Evolutionary conservation across 2,888 invertebrate species (phyloP).

Genomic region (Volucella zonaria): DNA sequence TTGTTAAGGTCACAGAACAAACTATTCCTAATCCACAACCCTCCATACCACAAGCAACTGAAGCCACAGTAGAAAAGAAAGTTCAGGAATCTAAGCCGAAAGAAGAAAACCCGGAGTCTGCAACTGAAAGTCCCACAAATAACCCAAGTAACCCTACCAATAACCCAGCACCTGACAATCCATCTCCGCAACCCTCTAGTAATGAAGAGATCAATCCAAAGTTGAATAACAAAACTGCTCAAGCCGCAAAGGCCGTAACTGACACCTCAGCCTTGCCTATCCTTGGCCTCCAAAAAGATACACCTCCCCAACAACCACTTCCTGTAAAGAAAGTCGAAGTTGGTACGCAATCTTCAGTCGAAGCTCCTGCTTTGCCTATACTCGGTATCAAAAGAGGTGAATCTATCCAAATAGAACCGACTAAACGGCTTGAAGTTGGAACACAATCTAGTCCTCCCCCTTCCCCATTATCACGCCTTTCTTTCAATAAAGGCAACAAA

Average conservation of each 20-base stretch:
- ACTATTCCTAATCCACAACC: too few species aligned
- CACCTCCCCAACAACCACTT: background rate
- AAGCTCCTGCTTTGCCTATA: conserved; percentile 10
- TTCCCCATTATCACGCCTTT: conserved; percentile 39
- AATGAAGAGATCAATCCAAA: background rate
- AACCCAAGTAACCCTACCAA: background rate
- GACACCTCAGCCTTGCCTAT: background rate
- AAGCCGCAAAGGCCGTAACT: background rate
- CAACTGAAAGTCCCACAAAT: too few species aligned
- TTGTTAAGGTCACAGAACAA: too few species aligned
- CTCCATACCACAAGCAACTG: too few species aligned
- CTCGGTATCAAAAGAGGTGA: conserved; percentile 53
- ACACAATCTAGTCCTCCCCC: conserved; percentile 38
- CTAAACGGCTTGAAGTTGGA: conserved; percentile 12
- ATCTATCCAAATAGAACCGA: conserved; percentile 30
- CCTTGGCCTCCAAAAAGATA: too few species aligned
- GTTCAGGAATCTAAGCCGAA: too few species aligned
- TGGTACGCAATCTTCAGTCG: background rate
- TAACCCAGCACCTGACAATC: background rate
- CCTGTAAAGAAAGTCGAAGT: background rate
- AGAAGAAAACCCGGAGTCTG: too few species aligned
- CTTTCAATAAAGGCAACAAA: conserved; percentile 52
- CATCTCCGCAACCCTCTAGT: background rate
- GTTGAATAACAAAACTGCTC: background rate
- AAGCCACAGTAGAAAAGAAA: too few species aligned